phyloP scores from a whole-genome alignment of 2,113 vertebrate genomes.

The Vidua chalybeata region DNA sequence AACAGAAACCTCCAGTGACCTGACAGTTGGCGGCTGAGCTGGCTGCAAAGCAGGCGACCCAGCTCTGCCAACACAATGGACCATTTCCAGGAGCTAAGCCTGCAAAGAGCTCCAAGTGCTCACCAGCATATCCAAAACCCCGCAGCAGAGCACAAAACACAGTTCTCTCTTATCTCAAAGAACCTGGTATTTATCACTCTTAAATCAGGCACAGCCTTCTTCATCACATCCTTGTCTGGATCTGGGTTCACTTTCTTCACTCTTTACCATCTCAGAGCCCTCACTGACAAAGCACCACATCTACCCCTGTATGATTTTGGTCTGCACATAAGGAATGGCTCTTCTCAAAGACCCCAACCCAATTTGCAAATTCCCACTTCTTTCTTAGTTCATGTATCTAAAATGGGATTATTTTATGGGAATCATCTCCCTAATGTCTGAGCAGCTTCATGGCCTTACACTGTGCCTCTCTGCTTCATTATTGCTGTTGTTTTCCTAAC shows the following conservation, averaged over 20 bases:
- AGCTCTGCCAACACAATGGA: constrained; percentile 29
- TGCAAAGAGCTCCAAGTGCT: background rate
- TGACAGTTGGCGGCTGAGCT: constrained; percentile 23
- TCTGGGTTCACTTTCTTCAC: background rate
- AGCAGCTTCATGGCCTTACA: background rate
- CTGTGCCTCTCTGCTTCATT: background rate
- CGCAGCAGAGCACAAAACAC: background rate
- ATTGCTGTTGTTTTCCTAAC: background rate
- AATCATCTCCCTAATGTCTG: background rate
- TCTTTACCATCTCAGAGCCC: background rate
- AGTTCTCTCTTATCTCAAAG: background rate
- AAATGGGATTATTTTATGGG: background rate
- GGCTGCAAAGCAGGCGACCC: background rate
- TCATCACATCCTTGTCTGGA: background rate
- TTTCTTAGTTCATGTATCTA: background rate
- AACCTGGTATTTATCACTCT: background rate
- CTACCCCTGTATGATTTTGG: background rate
- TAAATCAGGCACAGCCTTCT: background rate
- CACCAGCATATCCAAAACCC: background rate
- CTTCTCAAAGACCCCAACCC: background rate
- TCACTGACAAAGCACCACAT: background rate
- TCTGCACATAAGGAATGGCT: background rate
- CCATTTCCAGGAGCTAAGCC: constrained; percentile 34
- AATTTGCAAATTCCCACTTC: background rate
- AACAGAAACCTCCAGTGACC: constrained; percentile 21